Conservation (phyloP, 2,113 vertebrate species). For the Phrynosoma blainvillii region DNA sequence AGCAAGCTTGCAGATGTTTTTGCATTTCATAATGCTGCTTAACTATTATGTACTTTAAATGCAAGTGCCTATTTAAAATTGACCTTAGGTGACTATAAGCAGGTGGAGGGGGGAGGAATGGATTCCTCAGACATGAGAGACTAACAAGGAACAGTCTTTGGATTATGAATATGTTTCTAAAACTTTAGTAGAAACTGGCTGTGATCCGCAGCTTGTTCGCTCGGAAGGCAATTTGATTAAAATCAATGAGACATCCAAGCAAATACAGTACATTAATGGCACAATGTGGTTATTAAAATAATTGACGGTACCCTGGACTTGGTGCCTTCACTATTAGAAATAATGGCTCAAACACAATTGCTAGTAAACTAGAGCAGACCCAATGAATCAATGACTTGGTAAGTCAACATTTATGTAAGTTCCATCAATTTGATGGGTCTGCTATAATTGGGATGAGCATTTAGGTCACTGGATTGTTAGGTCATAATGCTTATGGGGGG, state of each 20-base stretch:
- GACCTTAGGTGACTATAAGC: background rate
- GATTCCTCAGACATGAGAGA: background rate
- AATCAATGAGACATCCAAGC: background rate
- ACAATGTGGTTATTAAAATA: background rate
- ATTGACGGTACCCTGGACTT: background rate
- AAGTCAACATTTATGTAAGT: background rate
- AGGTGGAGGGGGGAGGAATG: no score
- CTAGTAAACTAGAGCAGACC: background rate
- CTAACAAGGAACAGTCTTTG: background rate
- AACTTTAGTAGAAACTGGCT: background rate
- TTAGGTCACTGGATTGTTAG: no score
- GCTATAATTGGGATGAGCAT: background rate
- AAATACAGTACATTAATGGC: background rate
- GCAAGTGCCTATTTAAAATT: background rate
- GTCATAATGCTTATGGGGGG: no score
- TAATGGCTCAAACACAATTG: background rate
- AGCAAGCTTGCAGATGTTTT: background rate
- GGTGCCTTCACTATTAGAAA: background rate
- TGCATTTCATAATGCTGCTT: background rate
- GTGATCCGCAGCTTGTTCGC: background rate
- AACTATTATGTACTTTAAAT: background rate
- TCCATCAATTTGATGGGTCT: background rate
- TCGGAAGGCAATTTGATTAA: background rate
- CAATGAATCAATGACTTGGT: background rate
- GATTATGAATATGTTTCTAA: background rate